These are phyloP conservation scores for Embidobia sp. DNA, from an alignment of 2,888 invertebrate species.

Conservation along the genomic window DNA sequence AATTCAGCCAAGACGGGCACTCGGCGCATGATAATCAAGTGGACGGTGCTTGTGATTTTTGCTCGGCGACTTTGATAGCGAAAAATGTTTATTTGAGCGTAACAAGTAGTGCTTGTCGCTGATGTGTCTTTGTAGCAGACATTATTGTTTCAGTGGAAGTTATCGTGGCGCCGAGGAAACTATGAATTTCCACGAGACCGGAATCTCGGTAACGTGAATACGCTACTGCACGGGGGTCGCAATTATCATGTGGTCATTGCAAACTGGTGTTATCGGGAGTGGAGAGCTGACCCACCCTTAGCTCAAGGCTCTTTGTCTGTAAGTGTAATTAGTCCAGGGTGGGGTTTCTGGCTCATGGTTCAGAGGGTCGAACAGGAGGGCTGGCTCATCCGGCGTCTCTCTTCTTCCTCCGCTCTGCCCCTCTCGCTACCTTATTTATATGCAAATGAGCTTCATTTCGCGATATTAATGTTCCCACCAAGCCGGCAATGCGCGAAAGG, in stretches of 20 bases:
- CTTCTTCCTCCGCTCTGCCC: slow-evolving; percentile 66
- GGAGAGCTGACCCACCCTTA: slow-evolving; percentile 73
- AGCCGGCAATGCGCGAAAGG: slow-evolving; percentile 70
- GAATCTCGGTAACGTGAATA: slow-evolving; percentile 72
- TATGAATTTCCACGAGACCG: slow-evolving; percentile 76
- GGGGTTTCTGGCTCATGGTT: slow-evolving; percentile 72
- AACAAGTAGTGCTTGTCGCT: slow-evolving; percentile 13
- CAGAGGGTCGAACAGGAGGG: slow-evolving; percentile 67
- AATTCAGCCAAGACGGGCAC: too few species aligned
- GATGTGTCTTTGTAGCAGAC: slow-evolving; percentile 49
- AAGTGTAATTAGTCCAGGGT: slow-evolving; percentile 81
- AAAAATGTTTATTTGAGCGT: slow-evolving; percentile 42
- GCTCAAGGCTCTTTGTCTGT: slow-evolving; percentile 80
- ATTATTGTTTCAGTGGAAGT: slow-evolving; percentile 59
- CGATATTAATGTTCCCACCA: slow-evolving; percentile 89
- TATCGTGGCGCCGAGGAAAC: slow-evolving; percentile 70
- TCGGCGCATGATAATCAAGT: neutral
- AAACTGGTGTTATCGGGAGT: slow-evolving; percentile 78
- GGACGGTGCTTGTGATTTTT: slow-evolving; percentile 17
- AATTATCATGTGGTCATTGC: slow-evolving; percentile 80
- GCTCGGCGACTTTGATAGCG: neutral
- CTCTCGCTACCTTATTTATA: slow-evolving; percentile 88
- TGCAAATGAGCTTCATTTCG: slow-evolving; percentile 95
- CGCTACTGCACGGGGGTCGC: slow-evolving; percentile 72
- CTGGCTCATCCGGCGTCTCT: slow-evolving; percentile 75